Evolutionary conservation across 2,888 invertebrate species (phyloP).

Genomic region (Cerastoderma edule): DNA sequence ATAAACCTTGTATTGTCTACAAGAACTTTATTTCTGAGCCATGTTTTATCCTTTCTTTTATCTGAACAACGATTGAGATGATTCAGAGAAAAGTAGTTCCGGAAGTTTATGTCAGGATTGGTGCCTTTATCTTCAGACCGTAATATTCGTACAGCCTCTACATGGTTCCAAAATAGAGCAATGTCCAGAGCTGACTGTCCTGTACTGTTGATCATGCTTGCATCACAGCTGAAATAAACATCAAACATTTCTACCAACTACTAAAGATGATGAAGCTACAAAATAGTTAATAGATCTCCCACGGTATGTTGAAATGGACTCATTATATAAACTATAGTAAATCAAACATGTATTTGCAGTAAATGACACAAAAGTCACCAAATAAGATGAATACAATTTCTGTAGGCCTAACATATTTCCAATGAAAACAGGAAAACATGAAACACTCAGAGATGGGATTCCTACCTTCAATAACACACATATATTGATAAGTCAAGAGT

Average conservation of each 20-base stretch:
- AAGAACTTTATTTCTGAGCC: constrained; percentile 72
- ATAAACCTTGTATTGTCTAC: constrained; percentile 75
- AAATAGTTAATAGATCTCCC: no score
- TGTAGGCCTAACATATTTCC: no score
- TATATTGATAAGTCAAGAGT: no score
- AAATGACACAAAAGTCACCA: no score
- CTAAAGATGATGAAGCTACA: no score
- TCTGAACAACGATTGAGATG: constrained; percentile 79
- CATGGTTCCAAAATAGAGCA: constrained; percentile 81
- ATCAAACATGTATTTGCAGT: no score
- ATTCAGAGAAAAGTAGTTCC: constrained; percentile 79
- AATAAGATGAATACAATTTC: no score
- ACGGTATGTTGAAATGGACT: no score
- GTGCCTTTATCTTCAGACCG: constrained; percentile 54
- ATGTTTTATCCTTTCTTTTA: constrained; percentile 76
- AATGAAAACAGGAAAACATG: no score
- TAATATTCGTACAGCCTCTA: constrained; percentile 68
- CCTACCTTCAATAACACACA: no score
- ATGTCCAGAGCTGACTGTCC: constrained; percentile 83
- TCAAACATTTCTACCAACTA: background rate
- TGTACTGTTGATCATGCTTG: constrained; percentile 74
- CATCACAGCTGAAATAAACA: constrained; percentile 74
- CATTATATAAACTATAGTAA: no score
- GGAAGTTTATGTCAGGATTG: constrained; percentile 66
- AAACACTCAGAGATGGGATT: no score